Conservation (phyloP, 1,140 invertebrate species). For the Lucilia sericata region DNA sequence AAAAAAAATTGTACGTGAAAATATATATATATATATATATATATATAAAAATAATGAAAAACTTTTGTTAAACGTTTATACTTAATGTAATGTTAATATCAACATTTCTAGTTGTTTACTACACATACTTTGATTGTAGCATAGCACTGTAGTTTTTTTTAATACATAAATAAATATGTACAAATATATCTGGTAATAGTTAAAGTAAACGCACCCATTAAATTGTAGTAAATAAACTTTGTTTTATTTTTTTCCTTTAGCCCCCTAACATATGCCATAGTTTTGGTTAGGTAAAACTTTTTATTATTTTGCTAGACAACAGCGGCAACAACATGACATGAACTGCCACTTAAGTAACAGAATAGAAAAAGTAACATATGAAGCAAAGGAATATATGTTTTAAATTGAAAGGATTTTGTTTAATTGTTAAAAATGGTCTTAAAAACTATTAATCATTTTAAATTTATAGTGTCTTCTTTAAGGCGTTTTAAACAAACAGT, state of each 20-base stretch:
- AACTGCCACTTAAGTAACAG: slow-evolving; percentile 1
- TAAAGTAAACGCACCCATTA: slow-evolving; percentile 38
- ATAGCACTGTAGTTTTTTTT: neutral
- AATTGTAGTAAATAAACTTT: no score
- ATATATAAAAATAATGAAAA: slow-evolving; percentile 26
- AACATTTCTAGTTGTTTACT: slow-evolving; percentile 19
- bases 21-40: neutral
- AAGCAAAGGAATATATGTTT: no score
- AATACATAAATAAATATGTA: neutral
- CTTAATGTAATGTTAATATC: slow-evolving; percentile 37
- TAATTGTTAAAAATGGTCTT: no score
- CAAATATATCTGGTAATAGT: slow-evolving; percentile 1
- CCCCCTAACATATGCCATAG: no score
- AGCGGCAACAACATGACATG: neutral
- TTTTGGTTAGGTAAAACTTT: neutral
- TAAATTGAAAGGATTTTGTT: no score
- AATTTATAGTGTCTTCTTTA: no score
- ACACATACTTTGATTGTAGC: slow-evolving; percentile 35
- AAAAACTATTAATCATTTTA: no score
- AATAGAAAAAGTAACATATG: neutral
- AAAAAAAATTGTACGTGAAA: neutral
- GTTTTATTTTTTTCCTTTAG: no score
- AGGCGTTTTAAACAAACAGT: no score
- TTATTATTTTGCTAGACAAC: neutral
- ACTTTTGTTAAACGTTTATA: slow-evolving; percentile 36